These are phyloP conservation scores for Aporophyla lueneburgensis DNA, from an alignment of 2,888 invertebrate species.

Conservation along the genomic window DNA sequence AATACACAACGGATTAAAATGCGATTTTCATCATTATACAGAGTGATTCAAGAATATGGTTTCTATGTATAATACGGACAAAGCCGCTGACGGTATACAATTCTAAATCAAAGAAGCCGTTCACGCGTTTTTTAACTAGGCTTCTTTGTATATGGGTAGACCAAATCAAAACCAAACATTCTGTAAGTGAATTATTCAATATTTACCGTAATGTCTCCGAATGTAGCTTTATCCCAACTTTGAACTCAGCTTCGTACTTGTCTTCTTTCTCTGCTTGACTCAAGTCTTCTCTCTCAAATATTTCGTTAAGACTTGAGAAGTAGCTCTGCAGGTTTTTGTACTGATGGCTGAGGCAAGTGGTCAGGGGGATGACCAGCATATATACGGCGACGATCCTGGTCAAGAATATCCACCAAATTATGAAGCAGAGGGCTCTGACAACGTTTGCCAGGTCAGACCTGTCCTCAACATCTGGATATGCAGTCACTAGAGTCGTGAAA, in stretches of 20 bases:
- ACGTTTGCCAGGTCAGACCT: conserved; percentile 61
- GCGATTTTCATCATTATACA: no score
- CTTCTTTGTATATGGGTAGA: not conserved
- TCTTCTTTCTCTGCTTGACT: conserved; percentile 72
- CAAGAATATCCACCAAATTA: conserved; percentile 71
- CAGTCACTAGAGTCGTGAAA: conserved; percentile 72
- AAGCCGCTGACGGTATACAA: no score
- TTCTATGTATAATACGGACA: no score
- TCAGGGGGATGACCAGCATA: conserved; percentile 66
- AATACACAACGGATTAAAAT: no score
- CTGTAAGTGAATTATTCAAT: not conserved
- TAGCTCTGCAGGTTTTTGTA: conserved; percentile 77
- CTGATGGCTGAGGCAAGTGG: conserved; percentile 73
- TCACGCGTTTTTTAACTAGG: not conserved
- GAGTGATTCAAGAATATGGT: no score
- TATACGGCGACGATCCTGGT: conserved; percentile 63
- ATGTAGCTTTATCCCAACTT: conserved; percentile 78
- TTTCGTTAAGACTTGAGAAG: conserved; percentile 71
- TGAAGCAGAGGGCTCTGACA: conserved; percentile 60
- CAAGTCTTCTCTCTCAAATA: conserved; percentile 69
- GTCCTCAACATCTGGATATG: conserved; percentile 74
- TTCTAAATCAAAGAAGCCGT: no score
- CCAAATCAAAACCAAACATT: not conserved
- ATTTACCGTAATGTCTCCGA: conserved; percentile 76
- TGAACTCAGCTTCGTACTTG: conserved; percentile 73